Evolutionary conservation across 2,797 vertebrate species (phyloP).

Genomic region (Chaetodon trifasciatus): DNA sequence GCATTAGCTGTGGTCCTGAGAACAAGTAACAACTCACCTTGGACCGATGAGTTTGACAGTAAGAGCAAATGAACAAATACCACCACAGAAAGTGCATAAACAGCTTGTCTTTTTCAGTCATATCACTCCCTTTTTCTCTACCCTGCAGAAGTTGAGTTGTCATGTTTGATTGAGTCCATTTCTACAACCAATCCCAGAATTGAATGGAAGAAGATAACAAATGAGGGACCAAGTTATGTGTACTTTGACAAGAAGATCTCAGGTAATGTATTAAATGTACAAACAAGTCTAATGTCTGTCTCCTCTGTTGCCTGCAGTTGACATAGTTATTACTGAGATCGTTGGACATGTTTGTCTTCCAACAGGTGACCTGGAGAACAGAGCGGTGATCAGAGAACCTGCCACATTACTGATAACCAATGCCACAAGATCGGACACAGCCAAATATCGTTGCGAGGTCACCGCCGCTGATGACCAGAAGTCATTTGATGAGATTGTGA

Average conservation of each 20-base stretch:
- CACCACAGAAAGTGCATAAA: background rate
- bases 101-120: background rate
- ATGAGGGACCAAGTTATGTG: slow-evolving; percentile 92
- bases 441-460: slow-evolving; percentile 96
- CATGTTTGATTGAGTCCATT: slow-evolving; percentile 94
- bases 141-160: slow-evolving; percentile 90
- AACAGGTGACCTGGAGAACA: slow-evolving; percentile 90
- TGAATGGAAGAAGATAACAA: slow-evolving; percentile 98
- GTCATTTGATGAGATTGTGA: slow-evolving; percentile 93
- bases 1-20: slow-evolving; percentile 90
- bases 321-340: background rate
- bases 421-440: slow-evolving; percentile 92
- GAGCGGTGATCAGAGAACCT: slow-evolving; percentile 90
- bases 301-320: background rate
- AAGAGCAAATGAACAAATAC: slow-evolving; percentile 76
- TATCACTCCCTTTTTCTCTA: background rate
- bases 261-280: slow-evolving; percentile 80
- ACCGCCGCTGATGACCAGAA: slow-evolving; percentile 90
- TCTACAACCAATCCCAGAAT: slow-evolving; percentile 91
- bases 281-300: background rate
- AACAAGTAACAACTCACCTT: slow-evolving; percentile 87
- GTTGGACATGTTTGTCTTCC: background rate
- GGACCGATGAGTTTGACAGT: slow-evolving; percentile 97
- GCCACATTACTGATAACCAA: slow-evolving; percentile 93
- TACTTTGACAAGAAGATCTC: slow-evolving; percentile 92